These are phyloP conservation scores for Cynopterus sphinx DNA, from an alignment of 2,797 vertebrate genomes.

Conservation along the genomic window DNA sequence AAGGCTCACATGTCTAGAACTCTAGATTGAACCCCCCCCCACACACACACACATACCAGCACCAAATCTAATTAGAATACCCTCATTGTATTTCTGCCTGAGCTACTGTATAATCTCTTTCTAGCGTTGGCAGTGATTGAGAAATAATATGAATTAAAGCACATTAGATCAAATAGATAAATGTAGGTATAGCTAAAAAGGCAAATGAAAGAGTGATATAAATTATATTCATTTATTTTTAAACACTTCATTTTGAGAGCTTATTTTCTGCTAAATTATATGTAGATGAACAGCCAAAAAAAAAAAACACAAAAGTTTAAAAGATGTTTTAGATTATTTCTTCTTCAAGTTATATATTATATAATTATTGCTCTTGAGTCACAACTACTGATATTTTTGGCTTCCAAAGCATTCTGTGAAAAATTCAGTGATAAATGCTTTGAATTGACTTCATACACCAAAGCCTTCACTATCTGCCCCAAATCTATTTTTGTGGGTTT, in stretches of 20 bases:
- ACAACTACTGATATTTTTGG: slow-evolving; percentile 38
- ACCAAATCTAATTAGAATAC: slow-evolving; percentile 56
- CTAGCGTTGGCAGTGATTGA: slow-evolving; percentile 41
- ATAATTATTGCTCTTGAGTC: slow-evolving; percentile 38
- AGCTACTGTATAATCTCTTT: slow-evolving; percentile 35
- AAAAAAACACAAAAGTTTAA: not conserved
- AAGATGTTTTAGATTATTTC: not conserved
- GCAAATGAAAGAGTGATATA: slow-evolving; percentile 66
- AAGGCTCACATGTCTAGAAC: not conserved
- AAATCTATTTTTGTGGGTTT: slow-evolving; percentile 63
- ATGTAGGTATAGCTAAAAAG: slow-evolving; percentile 47
- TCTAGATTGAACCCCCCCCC: not conserved
- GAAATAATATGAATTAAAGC: slow-evolving; percentile 60
- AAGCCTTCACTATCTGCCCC: slow-evolving; percentile 39
- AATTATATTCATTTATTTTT: slow-evolving; percentile 72
- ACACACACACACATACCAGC: not conserved
- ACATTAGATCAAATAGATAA: slow-evolving; percentile 55
- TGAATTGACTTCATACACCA: slow-evolving; percentile 40
- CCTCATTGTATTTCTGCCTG: slow-evolving; percentile 51
- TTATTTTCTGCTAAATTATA: slow-evolving; percentile 2
- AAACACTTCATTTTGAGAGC: slow-evolving; percentile 61
- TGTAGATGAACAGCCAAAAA: slow-evolving; percentile 29
- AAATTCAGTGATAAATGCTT: slow-evolving; percentile 51
- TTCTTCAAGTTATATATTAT: not conserved
- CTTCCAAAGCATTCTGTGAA: not conserved